A percentile compares a stretch with the other conserved stretches of the same genome.
phyloP scores from a whole-genome alignment of 2,888 invertebrate genomes.

The Drosophila bunnanda region DNA sequence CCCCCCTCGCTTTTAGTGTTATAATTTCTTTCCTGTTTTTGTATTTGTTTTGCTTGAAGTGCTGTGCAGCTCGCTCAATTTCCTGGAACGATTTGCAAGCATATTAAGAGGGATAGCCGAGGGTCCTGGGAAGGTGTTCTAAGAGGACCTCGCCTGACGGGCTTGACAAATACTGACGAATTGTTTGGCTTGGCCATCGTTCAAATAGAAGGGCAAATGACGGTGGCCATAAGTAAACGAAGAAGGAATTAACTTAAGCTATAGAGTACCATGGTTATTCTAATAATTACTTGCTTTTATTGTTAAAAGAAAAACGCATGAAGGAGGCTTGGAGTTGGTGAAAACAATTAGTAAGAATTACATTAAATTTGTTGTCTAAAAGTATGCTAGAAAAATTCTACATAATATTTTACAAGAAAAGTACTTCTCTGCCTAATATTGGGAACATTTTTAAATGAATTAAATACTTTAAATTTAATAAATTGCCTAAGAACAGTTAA shows the following conservation, averaged over 20 bases:
- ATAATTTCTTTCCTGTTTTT: background rate
- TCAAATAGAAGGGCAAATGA: slow-evolving; percentile 50
- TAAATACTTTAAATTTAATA: too few relatives aligned
- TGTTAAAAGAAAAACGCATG: too few relatives aligned
- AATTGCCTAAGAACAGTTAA: too few relatives aligned
- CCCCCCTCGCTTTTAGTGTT: background rate
- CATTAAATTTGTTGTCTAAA: background rate
- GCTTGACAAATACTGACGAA: slow-evolving; percentile 68
- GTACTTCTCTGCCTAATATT: too few relatives aligned
- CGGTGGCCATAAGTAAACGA: background rate
- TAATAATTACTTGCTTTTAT: background rate
- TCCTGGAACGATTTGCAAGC: slow-evolving; percentile 71
- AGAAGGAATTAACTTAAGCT: slow-evolving; percentile 17
- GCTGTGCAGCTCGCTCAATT: slow-evolving; percentile 73
- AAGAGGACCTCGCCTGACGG: slow-evolving; percentile 13
- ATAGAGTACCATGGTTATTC: background rate
- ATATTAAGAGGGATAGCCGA: slow-evolving; percentile 36
- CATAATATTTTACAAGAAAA: background rate
- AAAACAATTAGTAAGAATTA: background rate
- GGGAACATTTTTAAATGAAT: too few relatives aligned
- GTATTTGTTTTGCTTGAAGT: slow-evolving; percentile 51
- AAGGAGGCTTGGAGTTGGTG: background rate
- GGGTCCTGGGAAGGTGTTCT: background rate
- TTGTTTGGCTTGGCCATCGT: slow-evolving; percentile 38
- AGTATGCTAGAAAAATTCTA: background rate